Base-by-base conservation (phyloP, 2,888 invertebrate species). In the Cactoblastis cactorum region DNA sequence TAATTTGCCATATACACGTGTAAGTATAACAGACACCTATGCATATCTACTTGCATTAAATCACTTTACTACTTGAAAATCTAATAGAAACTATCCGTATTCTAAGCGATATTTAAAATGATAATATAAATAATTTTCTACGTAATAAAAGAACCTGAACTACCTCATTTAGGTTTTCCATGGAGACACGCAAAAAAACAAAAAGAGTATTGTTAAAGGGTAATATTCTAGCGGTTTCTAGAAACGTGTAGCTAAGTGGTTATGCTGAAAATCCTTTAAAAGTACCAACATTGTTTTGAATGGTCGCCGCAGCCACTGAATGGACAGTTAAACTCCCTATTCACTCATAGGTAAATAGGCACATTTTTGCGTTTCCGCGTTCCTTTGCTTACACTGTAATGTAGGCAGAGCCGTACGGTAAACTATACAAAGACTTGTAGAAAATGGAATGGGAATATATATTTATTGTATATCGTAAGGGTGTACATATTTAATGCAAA, bases 331-430 rank as follows among this genome's bases (percentile, higher is more conserved):
- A 81, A 76, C 68, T 76, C 69, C 66, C 78, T 76, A 83, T 83
- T 82, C 79, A 80, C 80, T 80, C 77, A 78, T 69, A 71, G 69
- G 63, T 69, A 77, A 78, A 78, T 74, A 71, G 72, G 65, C 71
- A 74, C 72, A 80, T 79, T 80, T 80, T 82, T 79, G 77, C 71
- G 74, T 77, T 83, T 83, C 82, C 82, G 82, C 82, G 70, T 82
- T 82, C 82, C 72, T 63, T 55, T 33, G 51, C 35, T 22, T 46
- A 33, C 55, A 56, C 54, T 59, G 55, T 57, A 60, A 61, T 60
- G 67, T 67, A 67, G 59, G 62, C 62, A 53, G 51, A 54, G 45
- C 48, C 45, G 53, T 55, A 56, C 39, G 56, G 33, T 28, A 15
- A 14, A 43, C 43, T 28, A 15, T 12, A 37, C 37, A 35, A 15